phyloP scores from a whole-genome alignment of 2,797 vertebrate genomes.

The Rhincodon typus region DNA sequence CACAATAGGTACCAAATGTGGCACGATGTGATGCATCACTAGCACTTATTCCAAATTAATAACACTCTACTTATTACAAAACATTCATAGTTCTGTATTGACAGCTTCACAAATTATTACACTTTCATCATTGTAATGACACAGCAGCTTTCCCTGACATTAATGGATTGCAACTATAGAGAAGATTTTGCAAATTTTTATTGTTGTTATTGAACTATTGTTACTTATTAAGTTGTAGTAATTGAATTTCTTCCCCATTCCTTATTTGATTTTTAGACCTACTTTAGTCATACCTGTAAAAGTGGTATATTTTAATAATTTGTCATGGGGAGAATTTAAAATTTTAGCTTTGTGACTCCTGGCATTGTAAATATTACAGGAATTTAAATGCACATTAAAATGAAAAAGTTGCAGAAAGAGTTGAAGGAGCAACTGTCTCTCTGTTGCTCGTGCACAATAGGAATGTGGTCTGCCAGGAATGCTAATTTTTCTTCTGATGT shows the following conservation, averaged over 20 bases:
- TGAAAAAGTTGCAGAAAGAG: not conserved
- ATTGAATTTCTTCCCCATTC: not conserved
- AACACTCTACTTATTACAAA: not conserved
- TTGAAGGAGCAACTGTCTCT: not conserved
- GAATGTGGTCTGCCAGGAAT: not conserved
- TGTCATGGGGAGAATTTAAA: conserved; percentile 2
- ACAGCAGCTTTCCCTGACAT: not conserved
- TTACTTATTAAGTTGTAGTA: conserved; percentile 1
- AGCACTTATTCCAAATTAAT: not conserved
- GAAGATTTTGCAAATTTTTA: not conserved
- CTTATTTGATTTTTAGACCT: not conserved
- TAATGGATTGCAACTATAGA: not conserved
- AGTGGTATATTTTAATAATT: conserved; percentile 3
- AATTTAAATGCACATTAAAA: conserved; percentile 15
- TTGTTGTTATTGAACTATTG: not conserved
- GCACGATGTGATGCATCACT: not conserved
- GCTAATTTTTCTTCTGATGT: not conserved
- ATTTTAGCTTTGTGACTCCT: not conserved
- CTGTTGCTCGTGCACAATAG: not conserved
- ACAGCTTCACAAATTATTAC: not conserved
- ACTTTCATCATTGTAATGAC: not conserved
- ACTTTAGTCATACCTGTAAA: not conserved
- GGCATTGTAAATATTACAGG: not conserved
- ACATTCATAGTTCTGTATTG: not conserved
- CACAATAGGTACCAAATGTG: not conserved